Evolutionary conservation across 92 coral and sea anemone genomes (phyloP).

Genomic region (Zoanthus sociatus): DNA sequence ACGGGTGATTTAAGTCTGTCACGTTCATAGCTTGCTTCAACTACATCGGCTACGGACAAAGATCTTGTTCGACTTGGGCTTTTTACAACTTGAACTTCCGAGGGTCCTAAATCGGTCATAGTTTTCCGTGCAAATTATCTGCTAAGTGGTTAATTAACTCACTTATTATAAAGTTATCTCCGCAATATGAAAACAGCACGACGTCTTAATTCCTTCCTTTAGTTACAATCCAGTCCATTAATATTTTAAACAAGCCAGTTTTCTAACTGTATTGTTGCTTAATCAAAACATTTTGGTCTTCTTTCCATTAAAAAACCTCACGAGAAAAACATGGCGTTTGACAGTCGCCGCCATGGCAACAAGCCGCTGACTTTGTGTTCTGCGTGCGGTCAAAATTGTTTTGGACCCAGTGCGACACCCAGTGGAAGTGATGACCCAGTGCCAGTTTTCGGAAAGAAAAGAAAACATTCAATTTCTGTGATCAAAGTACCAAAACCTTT

Average conservation of each 20-base stretch:
- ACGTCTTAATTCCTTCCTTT: not conserved
- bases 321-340: slow-evolving; percentile 33
- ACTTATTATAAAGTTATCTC: not conserved
- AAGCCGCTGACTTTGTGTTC: not conserved
- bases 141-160: slow-evolving; percentile 46
- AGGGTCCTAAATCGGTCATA: slow-evolving; percentile 32
- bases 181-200: not conserved
- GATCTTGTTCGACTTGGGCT: slow-evolving; percentile 53
- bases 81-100: slow-evolving; percentile 30
- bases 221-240: not conserved
- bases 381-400: not conserved
- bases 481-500: not conserved
- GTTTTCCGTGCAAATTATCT: slow-evolving; percentile 41
- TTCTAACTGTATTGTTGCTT: not conserved
- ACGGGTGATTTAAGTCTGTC: slow-evolving; percentile 81
- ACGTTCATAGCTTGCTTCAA: slow-evolving; percentile 60
- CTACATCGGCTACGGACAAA: slow-evolving; percentile 76
- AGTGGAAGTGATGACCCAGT: not conserved
- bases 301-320: not conserved
- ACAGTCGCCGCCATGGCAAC: slow-evolving; percentile 28
- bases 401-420: not conserved
- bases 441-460: not conserved
- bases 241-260: not conserved
- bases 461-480: not conserved
- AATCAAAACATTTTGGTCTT: slow-evolving; percentile 13